Evolutionary conservation across 2,888 invertebrate species (phyloP).

Genomic region (Papilio demoleus): DNA sequence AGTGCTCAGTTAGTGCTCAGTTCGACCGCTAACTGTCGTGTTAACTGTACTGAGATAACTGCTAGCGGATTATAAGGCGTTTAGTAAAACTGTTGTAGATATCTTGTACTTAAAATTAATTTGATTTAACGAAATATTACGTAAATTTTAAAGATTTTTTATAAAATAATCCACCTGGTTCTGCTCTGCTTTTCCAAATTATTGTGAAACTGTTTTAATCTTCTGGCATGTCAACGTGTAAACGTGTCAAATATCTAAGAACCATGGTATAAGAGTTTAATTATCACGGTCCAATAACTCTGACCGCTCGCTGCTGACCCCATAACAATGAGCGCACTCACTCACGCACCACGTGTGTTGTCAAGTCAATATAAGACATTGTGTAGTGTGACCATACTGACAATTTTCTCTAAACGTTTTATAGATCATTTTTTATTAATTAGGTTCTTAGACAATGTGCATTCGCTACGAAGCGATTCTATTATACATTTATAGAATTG

Average conservation of each 20-base stretch:
- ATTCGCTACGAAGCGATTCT: no score
- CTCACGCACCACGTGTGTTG: no score
- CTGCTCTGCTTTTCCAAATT: not conserved
- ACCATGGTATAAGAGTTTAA: not conserved
- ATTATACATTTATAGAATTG: no score
- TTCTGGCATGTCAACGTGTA: no score
- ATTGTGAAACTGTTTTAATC: no score
- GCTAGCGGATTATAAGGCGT: slow-evolving; percentile 28
- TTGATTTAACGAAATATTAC: not conserved
- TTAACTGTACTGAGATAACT: slow-evolving; percentile 43
- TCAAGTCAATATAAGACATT: no score
- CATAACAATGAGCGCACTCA: slow-evolving; percentile 26
- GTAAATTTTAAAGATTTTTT: not conserved
- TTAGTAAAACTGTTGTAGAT: slow-evolving; percentile 28
- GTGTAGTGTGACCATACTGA: no score
- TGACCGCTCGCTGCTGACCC: not conserved
- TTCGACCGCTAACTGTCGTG: slow-evolving; percentile 39
- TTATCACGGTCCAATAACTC: slow-evolving; percentile 6
- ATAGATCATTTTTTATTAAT: no score
- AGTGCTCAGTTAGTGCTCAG: slow-evolving; percentile 1
- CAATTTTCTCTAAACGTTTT: no score
- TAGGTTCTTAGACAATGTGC: no score
- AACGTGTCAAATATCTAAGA: not conserved
- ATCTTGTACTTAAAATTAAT: slow-evolving; percentile 26
- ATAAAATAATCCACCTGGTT: not conserved